Evolutionary conservation across 1,140 invertebrate genomes (phyloP).

Genomic region (Sarcophaga bullata): DNA sequence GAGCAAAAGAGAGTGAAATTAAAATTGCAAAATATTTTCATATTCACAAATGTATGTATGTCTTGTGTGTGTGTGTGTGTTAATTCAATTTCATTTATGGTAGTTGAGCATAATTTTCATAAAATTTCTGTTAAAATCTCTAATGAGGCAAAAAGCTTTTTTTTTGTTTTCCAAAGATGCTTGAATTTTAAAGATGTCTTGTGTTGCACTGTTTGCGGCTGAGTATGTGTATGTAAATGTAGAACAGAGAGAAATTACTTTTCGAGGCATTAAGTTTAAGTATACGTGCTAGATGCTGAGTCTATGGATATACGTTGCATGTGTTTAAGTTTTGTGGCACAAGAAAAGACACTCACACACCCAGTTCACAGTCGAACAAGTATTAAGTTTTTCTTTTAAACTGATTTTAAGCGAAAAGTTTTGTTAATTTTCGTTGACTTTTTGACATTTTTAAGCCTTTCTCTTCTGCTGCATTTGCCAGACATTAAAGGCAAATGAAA

Average conservation of each 20-base stretch:
- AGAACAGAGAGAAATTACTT: too few species aligned
- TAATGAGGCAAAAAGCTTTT: constrained; percentile 30
- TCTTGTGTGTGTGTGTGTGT: neutral
- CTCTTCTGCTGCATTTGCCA: constrained; percentile 25
- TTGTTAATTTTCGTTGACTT: constrained; percentile 38
- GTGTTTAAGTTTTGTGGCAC: constrained; percentile 2
- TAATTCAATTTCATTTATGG: constrained; percentile 34
- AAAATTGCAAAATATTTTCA: neutral
- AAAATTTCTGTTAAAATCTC: constrained; percentile 34
- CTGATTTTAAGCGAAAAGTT: constrained; percentile 5
- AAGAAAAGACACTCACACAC: neutral
- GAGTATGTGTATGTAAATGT: neutral
- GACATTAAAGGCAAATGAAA: constrained; percentile 4
- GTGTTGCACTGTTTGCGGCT: neutral
- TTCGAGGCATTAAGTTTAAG: neutral
- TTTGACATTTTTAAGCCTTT: constrained; percentile 27
- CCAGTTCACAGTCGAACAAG: neutral
- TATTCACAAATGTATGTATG: neutral
- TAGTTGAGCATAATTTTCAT: constrained; percentile 26
- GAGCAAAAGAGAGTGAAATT: neutral
- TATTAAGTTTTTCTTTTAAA: neutral
- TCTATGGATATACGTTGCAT: constrained; percentile 13
- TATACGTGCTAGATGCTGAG: too few species aligned
- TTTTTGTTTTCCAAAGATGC: neutral
- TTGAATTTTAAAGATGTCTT: neutral